phyloP scores from a whole-genome alignment of 1,140 invertebrate species.

The Cecropterus lyciades region DNA sequence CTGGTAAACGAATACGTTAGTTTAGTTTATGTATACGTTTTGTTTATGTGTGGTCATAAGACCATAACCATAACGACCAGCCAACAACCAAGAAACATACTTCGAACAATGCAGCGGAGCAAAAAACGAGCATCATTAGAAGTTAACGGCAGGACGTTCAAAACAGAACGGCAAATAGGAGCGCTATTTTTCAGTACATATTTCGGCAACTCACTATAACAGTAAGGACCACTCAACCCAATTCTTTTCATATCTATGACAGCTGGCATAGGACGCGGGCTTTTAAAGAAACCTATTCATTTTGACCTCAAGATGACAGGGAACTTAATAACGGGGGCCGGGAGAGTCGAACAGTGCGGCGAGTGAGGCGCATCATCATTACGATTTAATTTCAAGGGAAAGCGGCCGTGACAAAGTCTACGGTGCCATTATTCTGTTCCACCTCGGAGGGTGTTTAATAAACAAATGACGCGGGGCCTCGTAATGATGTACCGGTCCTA shows the following conservation, averaged over 20 bases:
- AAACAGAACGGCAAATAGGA: conserved; percentile 47
- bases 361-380: conserved; percentile 78
- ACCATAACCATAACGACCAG: conserved; percentile 19
- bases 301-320: conserved; percentile 77
- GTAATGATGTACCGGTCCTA: conserved; percentile 65
- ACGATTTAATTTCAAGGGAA: conserved; percentile 81
- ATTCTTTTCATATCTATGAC: conserved; percentile 80
- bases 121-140: conserved; percentile 34
- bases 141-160: conserved; percentile 40
- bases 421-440: conserved; percentile 77
- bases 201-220: conserved; percentile 53
- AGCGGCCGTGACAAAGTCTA: conserved; percentile 77
- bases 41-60: conserved; percentile 19
- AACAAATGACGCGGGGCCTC: conserved; percentile 77
- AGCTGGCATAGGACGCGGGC: conserved; percentile 67
- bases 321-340: conserved; percentile 76
- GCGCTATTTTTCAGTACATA: conserved; percentile 56
- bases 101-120: conserved; percentile 29
- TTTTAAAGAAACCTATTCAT: conserved; percentile 80
- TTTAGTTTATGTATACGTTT: too few relatives aligned
- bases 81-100: conserved; percentile 32
- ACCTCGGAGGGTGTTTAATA: conserved; percentile 81
- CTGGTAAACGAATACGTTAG: conserved; percentile 12
- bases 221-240: conserved; percentile 65
- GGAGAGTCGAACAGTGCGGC: conserved; percentile 59